Base-by-base conservation (phyloP, 2,888 invertebrate species). In the Cheiracanthium punctorium region DNA sequence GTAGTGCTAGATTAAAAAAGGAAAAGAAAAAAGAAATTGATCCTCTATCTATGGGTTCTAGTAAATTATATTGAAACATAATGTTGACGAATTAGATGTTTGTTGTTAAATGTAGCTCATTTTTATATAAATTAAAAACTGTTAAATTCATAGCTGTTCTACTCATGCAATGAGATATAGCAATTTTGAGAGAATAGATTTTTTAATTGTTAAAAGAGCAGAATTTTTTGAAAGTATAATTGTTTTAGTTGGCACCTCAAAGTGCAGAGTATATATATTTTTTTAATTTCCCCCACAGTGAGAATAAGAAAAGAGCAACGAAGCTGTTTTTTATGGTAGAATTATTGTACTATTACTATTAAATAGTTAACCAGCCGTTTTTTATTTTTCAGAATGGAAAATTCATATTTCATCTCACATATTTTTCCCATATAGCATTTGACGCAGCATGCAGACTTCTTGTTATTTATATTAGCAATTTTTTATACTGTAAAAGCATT, bases 161-260 rank as follows among this genome's bases (percentile, higher is more conserved):
- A 58, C 58, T 58, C 58, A 58, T 58, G 58, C 1, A 58, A 58
- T 58, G 58, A 58, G 58, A 58, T n/a, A n/a, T 58, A 58, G 58
- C 58, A 58, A 58, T 58, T 58, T 58, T 58, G 58, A 58, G 58
- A 58, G 24, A 24, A 24, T 58, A 58, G 58, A 58, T 58, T 58
- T 58, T 58, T 58, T 24, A 58, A 24, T 58, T 20, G n/a, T 58
- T 24, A 58, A 37, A 37, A 37, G 10, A 12, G 14, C 5, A 2
- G 1, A 24, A 58, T 24, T 20, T 58, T 58, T 24, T 24, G 43
- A 58, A 37, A 37, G 7, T 37, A 37, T 37, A 37, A n/a, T 58
- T 5, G n/a, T n/a, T 58, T 58, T 58, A 58, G 58, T 58, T 58
- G 20, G 58, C 58, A 58, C 58, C 24, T 58, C 24, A 37, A 2